A percentile compares a stretch with the other conserved stretches of the same genome.
These are phyloP conservation scores for Chrysopa pallens DNA, from an alignment of 1,140 invertebrate genomes.

Conservation along the genomic window DNA sequence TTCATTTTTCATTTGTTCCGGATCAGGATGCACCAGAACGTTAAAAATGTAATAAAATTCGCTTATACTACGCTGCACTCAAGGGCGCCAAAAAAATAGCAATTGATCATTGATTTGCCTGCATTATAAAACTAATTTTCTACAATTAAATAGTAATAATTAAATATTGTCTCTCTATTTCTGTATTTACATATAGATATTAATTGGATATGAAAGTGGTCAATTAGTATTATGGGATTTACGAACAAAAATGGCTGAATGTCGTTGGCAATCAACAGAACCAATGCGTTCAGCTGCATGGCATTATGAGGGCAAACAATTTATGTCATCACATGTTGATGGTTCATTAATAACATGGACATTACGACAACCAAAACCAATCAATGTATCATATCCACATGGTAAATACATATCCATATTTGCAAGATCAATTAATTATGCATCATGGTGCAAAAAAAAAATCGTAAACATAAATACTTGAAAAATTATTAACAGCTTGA, in stretches of 20 bases:
- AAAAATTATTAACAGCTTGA: no score
- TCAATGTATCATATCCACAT: constrained; percentile 73
- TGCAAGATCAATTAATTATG: not conserved
- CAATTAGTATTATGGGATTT: constrained; percentile 94
- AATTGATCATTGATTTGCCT: no score
- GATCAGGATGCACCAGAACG: no score
- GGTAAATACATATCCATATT: constrained; percentile 36
- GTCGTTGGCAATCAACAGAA: constrained; percentile 61
- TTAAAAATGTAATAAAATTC: no score
- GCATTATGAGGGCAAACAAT: constrained; percentile 96
- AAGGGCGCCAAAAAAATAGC: no score
- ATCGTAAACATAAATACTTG: not conserved
- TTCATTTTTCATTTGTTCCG: no score
- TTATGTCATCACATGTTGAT: constrained; percentile 91
- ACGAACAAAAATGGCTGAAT: constrained; percentile 59
- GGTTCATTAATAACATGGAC: constrained; percentile 89
- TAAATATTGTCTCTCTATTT: not conserved
- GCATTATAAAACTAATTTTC: no score
- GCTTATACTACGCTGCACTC: no score
- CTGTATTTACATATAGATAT: constrained; percentile 46
- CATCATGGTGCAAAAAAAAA: not conserved
- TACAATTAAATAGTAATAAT: not conserved
- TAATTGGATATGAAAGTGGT: constrained; percentile 93
- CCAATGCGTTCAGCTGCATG: constrained; percentile 75
- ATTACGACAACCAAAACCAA: constrained; percentile 55